Base-by-base conservation (phyloP, 2,113 vertebrate species). In the Scopus umbretta region DNA sequence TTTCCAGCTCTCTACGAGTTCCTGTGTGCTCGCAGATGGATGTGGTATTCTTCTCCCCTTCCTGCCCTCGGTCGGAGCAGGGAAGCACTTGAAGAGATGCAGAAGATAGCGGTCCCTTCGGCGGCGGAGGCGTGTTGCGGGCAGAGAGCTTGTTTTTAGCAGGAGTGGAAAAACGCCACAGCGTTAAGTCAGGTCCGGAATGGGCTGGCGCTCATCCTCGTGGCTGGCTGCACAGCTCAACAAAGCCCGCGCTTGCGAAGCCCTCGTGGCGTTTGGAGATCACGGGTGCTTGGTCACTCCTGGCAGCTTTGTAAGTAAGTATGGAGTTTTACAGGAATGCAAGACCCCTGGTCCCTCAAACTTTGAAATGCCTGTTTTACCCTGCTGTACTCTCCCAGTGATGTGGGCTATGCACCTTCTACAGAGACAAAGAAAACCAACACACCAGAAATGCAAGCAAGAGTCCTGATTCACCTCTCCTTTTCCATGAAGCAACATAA, bases 121-220 rank as follows among this genome's bases (percentile, higher is more conserved):
- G 81, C 52, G 32, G 53, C 0, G 27, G 25, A 2, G 42, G 30
- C 1, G 0, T 0, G 2, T 6, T 29, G 25, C 0, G 3, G 36
- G 36, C 66, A n/a, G 59, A 38, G 42, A 58, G 42, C 38, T 26
- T 30, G 20, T n/a, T 66, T 26, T 20, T 23, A 13, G 29, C 40
- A 34, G 30, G 30, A 36, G 13, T 16, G 49, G 52, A 30, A 36
- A 36, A 62, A 63, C 0, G 5, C 61, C 65, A 2, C 4, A 22
- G 7, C 2, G 0, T 19, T 20, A 23, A 25, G 18, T 11, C 23
- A 5, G 59, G 16, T 36, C 27, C 12, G n/a, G 90, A 70, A 34
- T 0, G 18, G 42, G 36, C 15, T 0, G 1, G 45, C 45, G 49
- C 25, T 73, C 23, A 3, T 20, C 84, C 55, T 7, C 8, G 6